Evolutionary conservation across 1,140 invertebrate species (phyloP).

Genomic region (Aphidius gifuensis): DNA sequence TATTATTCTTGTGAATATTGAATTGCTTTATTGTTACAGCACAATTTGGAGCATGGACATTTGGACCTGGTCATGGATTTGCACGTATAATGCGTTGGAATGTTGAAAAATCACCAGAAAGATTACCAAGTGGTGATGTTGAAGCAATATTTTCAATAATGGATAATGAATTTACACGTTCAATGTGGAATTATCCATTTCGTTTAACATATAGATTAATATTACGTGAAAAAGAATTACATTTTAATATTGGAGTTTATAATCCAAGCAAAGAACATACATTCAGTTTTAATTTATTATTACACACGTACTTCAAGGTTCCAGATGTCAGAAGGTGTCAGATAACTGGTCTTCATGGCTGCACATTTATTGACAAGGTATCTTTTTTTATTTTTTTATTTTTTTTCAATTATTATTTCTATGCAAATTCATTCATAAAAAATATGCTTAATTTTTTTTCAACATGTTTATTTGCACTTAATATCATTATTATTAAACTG

Average conservation of each 20-base stretch:
- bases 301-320: constrained; percentile 95
- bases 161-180: constrained; percentile 88
- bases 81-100: constrained; percentile 87
- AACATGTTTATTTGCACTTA: background rate
- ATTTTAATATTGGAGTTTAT: constrained; percentile 88
- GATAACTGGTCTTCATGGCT: constrained; percentile 86
- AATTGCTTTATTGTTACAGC: constrained; percentile 59
- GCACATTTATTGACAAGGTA: constrained; percentile 92
- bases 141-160: constrained; percentile 87
- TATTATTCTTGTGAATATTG: no score
- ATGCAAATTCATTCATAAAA: no score
- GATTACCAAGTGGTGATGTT: constrained; percentile 82
- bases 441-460: no score
- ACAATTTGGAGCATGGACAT: constrained; percentile 90
- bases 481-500: background rate
- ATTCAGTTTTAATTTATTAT: constrained; percentile 88
- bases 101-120: constrained; percentile 81
- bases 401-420: constrained; percentile 12
- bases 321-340: constrained; percentile 87
- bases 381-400: constrained; percentile 20
- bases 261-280: constrained; percentile 86
- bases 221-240: constrained; percentile 84
- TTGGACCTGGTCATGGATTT: constrained; percentile 92
- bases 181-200: constrained; percentile 93
- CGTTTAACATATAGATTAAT: constrained; percentile 84